A percentile compares a stretch with the other conserved stretches of the same genome.
Evolutionary conservation across 2,888 invertebrate genomes (phyloP).

Genomic region (Stenodera caucasica): DNA sequence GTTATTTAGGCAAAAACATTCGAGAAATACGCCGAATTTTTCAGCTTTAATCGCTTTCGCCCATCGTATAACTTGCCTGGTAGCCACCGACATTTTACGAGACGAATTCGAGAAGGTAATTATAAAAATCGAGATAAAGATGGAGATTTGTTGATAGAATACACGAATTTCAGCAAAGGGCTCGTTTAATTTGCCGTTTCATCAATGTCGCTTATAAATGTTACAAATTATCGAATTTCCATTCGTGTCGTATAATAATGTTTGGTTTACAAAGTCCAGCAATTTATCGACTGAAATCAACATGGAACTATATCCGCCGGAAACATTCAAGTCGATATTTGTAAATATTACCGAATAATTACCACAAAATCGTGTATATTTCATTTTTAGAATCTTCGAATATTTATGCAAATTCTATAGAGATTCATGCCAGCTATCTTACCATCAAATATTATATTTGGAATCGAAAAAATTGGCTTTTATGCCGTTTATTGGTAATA

Average conservation of each 20-base stretch:
- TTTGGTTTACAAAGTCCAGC: constrained; percentile 59
- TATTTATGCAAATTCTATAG: constrained; percentile 56
- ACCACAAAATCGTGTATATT: no score
- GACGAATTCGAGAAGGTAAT: constrained; percentile 52
- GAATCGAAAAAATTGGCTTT: not conserved
- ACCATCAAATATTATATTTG: constrained; percentile 50
- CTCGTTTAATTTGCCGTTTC: constrained; percentile 59
- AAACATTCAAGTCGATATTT: constrained; percentile 60
- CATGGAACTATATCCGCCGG: constrained; percentile 58
- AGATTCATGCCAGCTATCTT: constrained; percentile 52
- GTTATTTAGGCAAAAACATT: constrained; percentile 54
- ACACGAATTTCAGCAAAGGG: constrained; percentile 54
- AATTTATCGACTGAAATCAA: constrained; percentile 57
- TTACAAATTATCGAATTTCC: constrained; percentile 58
- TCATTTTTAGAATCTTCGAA: constrained; percentile 54
- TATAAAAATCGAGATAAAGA: constrained; percentile 6
- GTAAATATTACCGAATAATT: constrained; percentile 39
- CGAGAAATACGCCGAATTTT: constrained; percentile 59
- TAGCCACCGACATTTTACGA: constrained; percentile 57
- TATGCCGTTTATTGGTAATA: constrained; percentile 58
- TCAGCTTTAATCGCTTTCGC: constrained; percentile 59
- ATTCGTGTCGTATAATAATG: constrained; percentile 59
- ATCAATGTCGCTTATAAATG: constrained; percentile 61
- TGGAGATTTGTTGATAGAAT: no score
- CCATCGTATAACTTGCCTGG: constrained; percentile 58